These are phyloP conservation scores for Paralichthys olivaceus DNA, from an alignment of 2,113 vertebrate species.

Conservation along the genomic window DNA sequence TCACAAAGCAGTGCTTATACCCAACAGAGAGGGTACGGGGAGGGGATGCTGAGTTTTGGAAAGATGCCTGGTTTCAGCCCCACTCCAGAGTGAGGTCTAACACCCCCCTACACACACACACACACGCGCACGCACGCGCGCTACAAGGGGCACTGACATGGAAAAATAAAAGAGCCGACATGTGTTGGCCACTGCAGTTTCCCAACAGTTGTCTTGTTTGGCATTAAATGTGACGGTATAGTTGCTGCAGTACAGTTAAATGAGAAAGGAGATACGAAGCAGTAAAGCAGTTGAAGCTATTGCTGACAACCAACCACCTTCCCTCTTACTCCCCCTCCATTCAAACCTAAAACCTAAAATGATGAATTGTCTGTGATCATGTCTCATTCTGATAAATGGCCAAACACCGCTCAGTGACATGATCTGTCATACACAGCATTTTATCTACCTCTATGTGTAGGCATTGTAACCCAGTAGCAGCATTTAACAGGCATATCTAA, in stretches of 20 bases:
- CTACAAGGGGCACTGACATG: slow-evolving; percentile 76
- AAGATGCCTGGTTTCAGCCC: slow-evolving; percentile 70
- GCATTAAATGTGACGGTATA: slow-evolving; percentile 44
- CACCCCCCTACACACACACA: slow-evolving; percentile 28
- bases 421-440: slow-evolving; percentile 48
- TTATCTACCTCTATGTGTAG: slow-evolving; percentile 41
- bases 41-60: slow-evolving; percentile 63
- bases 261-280: neutral
- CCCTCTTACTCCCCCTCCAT: slow-evolving; percentile 5
- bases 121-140: slow-evolving; percentile 54
- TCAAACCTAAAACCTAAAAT: slow-evolving; percentile 31
- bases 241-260: slow-evolving; percentile 34
- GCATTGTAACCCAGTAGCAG: slow-evolving; percentile 43
- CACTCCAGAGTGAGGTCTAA: slow-evolving; percentile 67
- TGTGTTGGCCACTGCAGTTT: slow-evolving; percentile 63
- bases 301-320: slow-evolving; percentile 21
- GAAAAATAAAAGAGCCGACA: slow-evolving; percentile 77
- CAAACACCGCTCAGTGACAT: slow-evolving; percentile 30
- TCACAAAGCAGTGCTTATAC: slow-evolving; percentile 69
- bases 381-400: slow-evolving; percentile 48
- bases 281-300: slow-evolving; percentile 2
- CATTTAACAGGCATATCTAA: slow-evolving; percentile 57
- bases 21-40: slow-evolving; percentile 58
- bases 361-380: slow-evolving; percentile 47
- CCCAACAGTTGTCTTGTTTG: slow-evolving; percentile 51